These are phyloP conservation scores for Stegodyphus mimosarum DNA, from an alignment of 1,140 invertebrate species.

Conservation along the genomic window DNA sequence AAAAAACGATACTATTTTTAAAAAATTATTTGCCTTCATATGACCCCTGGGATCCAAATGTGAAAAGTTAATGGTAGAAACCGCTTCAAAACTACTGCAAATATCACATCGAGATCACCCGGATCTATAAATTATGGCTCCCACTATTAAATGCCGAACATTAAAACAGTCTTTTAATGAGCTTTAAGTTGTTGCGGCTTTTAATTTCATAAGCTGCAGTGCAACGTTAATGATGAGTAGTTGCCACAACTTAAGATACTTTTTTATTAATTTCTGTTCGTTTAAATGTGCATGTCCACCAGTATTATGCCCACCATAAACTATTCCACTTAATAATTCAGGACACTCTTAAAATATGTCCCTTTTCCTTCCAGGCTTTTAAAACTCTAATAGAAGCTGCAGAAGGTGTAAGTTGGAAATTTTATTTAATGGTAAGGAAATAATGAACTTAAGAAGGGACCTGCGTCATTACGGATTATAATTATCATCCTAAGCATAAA, in stretches of 20 bases:
- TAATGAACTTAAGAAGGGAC: slow-evolving; percentile 30
- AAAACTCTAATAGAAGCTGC: not conserved
- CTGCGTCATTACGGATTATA: slow-evolving; percentile 7
- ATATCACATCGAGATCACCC: not conserved
- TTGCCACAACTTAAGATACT: no score
- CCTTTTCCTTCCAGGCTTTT: not conserved
- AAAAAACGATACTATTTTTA: no score
- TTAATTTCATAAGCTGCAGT: slow-evolving; percentile 11
- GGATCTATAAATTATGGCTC: slow-evolving; percentile 14
- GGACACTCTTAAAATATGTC: slow-evolving; percentile 18
- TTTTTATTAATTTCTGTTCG: not conserved
- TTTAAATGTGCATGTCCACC: slow-evolving; percentile 10
- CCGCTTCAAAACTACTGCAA: no score
- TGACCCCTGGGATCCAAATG: no score
- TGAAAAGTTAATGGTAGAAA: no score
- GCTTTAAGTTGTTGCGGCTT: slow-evolving; percentile 34
- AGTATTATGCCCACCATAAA: slow-evolving; percentile 16
- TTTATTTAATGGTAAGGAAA: slow-evolving; percentile 25
- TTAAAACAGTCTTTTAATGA: slow-evolving; percentile 44
- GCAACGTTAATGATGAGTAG: slow-evolving; percentile 25
- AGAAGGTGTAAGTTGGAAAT: slow-evolving; percentile 9
- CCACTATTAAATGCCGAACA: slow-evolving; percentile 3
- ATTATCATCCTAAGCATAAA: slow-evolving; percentile 10
- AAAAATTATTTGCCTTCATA: no score
- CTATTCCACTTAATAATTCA: slow-evolving; percentile 28